These are phyloP conservation scores for Perognathus longimembris DNA, from an alignment of 2,113 vertebrate species.

Conservation along the genomic window DNA sequence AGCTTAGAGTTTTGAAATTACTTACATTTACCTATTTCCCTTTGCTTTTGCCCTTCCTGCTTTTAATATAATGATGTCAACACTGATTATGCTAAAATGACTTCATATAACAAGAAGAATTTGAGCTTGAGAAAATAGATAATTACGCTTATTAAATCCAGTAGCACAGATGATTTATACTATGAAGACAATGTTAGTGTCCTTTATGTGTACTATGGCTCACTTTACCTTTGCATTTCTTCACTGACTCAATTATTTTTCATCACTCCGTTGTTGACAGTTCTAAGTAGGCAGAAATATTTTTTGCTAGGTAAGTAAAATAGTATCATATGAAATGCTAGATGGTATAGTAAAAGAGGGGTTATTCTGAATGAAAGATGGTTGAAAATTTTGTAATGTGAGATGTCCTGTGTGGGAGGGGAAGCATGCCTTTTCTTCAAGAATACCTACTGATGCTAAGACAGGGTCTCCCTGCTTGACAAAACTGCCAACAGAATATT, in stretches of 20 bases:
- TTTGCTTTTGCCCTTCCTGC: conserved; percentile 31
- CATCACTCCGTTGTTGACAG: neutral
- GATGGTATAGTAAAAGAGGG: neutral
- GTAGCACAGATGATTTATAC: neutral
- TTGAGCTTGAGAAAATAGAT: neutral
- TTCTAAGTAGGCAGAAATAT: neutral
- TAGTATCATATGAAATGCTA: neutral
- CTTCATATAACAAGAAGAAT: neutral
- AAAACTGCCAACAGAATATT: neutral
- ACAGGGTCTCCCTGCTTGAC: neutral
- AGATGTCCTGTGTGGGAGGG: neutral
- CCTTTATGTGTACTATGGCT: neutral
- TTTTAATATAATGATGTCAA: conserved; percentile 39
- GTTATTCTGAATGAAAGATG: neutral
- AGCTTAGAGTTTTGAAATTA: no score
- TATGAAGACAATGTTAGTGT: neutral
- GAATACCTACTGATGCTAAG: no score
- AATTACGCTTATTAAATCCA: conserved; percentile 9
- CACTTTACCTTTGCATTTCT: neutral
- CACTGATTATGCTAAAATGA: conserved; percentile 49
- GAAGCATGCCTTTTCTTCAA: no score
- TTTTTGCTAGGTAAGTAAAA: neutral
- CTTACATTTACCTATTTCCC: neutral
- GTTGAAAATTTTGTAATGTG: neutral
- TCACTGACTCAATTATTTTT: neutral